Base-by-base conservation (phyloP, 2,113 vertebrate species). In the Sterrhoptilus dennistouni region DNA sequence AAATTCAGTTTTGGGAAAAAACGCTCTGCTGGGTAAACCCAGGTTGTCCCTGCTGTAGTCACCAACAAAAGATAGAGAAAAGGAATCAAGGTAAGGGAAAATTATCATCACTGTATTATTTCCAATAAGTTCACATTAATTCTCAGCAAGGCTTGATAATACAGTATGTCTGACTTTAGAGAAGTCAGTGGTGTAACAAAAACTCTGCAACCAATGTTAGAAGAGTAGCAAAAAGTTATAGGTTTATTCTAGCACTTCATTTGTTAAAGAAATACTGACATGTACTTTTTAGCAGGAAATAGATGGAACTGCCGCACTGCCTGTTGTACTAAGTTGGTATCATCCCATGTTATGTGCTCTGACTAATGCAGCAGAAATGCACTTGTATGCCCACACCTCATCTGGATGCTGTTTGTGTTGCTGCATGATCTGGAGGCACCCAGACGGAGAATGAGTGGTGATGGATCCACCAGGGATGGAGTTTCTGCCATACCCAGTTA, bases 351-450 rank as follows among this genome's bases (percentile, higher is more conserved):
- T 72, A 23, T 3, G 40, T 16, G 24, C 60, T 90, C 82, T 91
- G 76, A 96, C 71, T 95, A 92, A 90, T 59, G 69, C 92, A 70
- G 42, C 72, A 95, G 89, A 95, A 90, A 95, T 71, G 72, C 76
- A 71, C 47, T 89, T 59, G 19, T 40, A 29, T 36, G 83, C 60
- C 76, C 68, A 52, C 72, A 78, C 77, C 86, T 95, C 80, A 52
- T 81, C 59, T 75, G 76, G 60, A 61, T 86, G 85, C 21, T 90
- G 15, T 38, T 89, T 90, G 56, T 92, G 83, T 54, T 78, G 47
- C 68, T 66, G 54, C 1, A 0, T 42, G 83, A 89, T 54, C 71
- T 89, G 72, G 60, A 81, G 50, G 45, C 52, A 54, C 72, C 42
- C 56, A 87, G 69, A 56, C 1, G 3, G 50, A 50, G 49, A 50